phyloP scores from a whole-genome alignment of 2,797 vertebrate genomes.

The Phrynocephalus guinanensis region DNA sequence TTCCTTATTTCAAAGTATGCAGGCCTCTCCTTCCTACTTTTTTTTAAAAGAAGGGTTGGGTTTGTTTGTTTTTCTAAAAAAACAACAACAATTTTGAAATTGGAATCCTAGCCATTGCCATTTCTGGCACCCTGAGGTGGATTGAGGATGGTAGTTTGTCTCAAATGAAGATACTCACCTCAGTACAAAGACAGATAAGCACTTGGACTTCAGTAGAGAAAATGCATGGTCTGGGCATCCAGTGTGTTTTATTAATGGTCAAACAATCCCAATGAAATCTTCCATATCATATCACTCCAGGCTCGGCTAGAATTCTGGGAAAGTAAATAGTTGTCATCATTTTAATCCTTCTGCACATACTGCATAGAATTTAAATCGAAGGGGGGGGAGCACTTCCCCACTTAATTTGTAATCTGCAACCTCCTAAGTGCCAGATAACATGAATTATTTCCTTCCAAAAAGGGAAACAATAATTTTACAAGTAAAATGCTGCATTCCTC shows the following conservation, averaged over 20 bases:
- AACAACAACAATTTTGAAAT: no score
- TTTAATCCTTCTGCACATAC: background rate
- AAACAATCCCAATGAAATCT: conserved; percentile 13
- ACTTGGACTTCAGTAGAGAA: background rate
- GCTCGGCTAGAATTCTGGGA: background rate
- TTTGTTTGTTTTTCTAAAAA: no score
- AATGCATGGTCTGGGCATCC: conserved; percentile 10
- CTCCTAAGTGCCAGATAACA: conserved; percentile 16
- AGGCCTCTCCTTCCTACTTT: no score
- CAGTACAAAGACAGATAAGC: no score
- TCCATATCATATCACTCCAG: conserved; percentile 9
- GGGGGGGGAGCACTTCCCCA: conserved; percentile 19
- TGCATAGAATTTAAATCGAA: conserved; percentile 15
- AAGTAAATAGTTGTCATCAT: conserved; percentile 12
- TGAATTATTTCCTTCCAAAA: conserved; percentile 21
- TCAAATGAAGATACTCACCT: no score
- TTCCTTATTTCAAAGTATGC: no score
- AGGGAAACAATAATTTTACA: conserved; percentile 9
- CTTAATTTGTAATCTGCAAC: conserved; percentile 23
- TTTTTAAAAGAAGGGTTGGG: no score
- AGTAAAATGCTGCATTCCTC: conserved; percentile 6
- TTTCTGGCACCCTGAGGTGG: no score
- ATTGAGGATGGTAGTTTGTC: no score
- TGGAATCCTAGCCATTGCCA: no score
- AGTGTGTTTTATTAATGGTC: conserved; percentile 23